A percentile compares a stretch with the other conserved stretches of the same genome.
These are phyloP conservation scores for Drosophila meridionalis DNA, from an alignment of 2,888 invertebrate species.

Conservation along the genomic window DNA sequence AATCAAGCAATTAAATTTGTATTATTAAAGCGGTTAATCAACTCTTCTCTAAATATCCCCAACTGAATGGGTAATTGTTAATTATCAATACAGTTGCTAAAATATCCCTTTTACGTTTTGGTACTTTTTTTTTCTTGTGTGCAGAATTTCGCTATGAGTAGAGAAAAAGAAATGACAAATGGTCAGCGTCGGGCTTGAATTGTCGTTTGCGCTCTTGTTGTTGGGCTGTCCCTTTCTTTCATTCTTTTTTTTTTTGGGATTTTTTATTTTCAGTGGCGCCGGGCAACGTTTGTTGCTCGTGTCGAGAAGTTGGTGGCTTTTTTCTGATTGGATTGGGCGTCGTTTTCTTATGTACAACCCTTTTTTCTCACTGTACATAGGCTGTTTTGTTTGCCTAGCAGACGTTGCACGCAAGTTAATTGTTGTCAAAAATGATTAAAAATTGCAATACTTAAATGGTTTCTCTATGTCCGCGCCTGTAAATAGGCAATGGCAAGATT, in stretches of 20 bases:
- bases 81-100: background rate
- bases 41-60: background rate
- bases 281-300: constrained; percentile 26
- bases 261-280: constrained; percentile 3
- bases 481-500: constrained; percentile 44
- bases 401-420: constrained; percentile 11
- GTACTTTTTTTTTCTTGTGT: constrained; percentile 4
- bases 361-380: constrained; percentile 5
- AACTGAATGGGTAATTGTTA: background rate
- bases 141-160: background rate
- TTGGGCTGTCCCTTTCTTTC: constrained; percentile 2
- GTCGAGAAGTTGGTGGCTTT: constrained; percentile 16
- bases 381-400: constrained; percentile 10
- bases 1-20: too few species aligned
- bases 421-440: background rate
- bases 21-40: background rate
- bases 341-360: constrained; percentile 17
- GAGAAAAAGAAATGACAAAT: background rate
- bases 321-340: constrained; percentile 12
- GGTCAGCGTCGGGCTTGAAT: constrained; percentile 9
- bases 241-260: background rate
- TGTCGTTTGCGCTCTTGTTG: constrained; percentile 8
- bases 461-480: constrained; percentile 21
- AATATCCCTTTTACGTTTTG: background rate
- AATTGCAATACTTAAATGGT: constrained; percentile 15